Conservation (phyloP, 2,888 invertebrate species). For the Agriopis marginaria region DNA sequence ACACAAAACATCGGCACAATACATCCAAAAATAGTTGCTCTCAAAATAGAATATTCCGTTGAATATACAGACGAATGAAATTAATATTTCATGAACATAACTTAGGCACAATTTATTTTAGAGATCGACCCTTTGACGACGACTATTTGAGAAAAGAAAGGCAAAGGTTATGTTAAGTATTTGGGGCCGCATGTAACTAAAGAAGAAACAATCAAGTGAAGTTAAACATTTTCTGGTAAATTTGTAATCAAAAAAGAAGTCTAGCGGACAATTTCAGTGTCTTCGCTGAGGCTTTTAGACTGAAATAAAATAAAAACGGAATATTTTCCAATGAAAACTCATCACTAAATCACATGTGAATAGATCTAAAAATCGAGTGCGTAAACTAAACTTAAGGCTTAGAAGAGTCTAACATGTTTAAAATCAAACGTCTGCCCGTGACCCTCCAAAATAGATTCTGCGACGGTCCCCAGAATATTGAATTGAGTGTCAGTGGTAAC, state of each 20-base stretch:
- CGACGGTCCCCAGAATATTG: slow-evolving; percentile 35
- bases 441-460: slow-evolving; percentile 32
- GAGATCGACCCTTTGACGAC: neutral
- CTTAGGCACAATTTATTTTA: neutral
- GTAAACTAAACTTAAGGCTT: neutral
- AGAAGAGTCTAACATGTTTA: slow-evolving; percentile 5
- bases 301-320: neutral
- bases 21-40: neutral
- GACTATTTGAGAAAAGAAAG: no score
- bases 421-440: slow-evolving; percentile 15
- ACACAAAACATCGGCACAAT: neutral
- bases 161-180: no score
- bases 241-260: no score
- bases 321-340: neutral
- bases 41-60: neutral
- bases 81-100: neutral
- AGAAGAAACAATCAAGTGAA: no score
- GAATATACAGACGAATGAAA: neutral
- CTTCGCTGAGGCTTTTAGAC: neutral
- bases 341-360: neutral
- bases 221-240: no score
- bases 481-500: slow-evolving; percentile 32
- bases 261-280: no score
- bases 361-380: neutral
- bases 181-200: no score